Conservation (phyloP, 2,888 invertebrate species). For the Caenorhabditis sp. region DNA sequence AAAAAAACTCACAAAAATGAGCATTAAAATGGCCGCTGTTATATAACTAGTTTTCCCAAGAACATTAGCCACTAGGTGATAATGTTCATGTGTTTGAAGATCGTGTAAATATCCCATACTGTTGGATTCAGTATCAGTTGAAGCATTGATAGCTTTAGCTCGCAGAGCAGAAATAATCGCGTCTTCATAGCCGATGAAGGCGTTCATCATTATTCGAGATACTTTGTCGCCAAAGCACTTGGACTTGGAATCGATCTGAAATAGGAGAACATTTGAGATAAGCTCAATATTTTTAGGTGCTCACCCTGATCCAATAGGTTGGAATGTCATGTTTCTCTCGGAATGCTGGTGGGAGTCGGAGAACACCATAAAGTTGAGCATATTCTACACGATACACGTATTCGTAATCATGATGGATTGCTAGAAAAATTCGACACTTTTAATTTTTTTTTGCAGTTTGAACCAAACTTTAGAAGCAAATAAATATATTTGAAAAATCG, state of each 20-base stretch:
- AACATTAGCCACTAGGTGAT: conserved; percentile 95
- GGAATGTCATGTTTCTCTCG: conserved; percentile 79
- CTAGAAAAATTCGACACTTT: conserved; percentile 26
- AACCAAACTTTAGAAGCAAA: no score
- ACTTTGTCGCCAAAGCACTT: conserved; percentile 93
- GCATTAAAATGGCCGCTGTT: conserved; percentile 94
- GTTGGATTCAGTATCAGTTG: neutral
- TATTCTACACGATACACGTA: conserved; percentile 97
- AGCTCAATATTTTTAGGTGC: no score
- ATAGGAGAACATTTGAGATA: conserved; percentile 4
- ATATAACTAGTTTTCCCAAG: conserved; percentile 93
- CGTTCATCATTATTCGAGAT: conserved; percentile 86
- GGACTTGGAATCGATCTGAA: conserved; percentile 80
- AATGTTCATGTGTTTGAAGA: conserved; percentile 96
- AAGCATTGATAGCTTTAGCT: neutral
- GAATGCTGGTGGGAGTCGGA: conserved; percentile 86
- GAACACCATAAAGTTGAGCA: conserved; percentile 93
- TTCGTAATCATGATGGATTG: conserved; percentile 71
- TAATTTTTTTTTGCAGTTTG: no score
- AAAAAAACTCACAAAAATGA: conserved; percentile 95
- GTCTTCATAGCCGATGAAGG: conserved; percentile 95
- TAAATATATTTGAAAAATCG: no score
- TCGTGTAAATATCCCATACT: conserved; percentile 77
- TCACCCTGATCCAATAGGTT: conserved; percentile 72
- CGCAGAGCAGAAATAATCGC: conserved; percentile 82